phyloP scores from a whole-genome alignment of 1,140 invertebrate genomes.

The Hylaeus volcanicus region DNA sequence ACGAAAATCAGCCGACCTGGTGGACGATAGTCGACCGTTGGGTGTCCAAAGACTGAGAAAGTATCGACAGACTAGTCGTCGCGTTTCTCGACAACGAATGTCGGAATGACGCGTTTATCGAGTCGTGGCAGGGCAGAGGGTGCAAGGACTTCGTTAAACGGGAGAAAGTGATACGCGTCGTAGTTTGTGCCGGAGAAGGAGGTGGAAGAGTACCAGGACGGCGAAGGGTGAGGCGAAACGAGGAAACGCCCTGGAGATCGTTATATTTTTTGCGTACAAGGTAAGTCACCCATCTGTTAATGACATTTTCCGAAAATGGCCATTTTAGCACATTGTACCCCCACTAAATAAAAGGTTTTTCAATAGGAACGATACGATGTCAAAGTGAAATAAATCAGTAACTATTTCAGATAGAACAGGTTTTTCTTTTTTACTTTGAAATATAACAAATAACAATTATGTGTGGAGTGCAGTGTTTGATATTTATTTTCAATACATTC shows the following conservation, averaged over 20 bases:
- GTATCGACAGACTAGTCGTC: conserved; percentile 17
- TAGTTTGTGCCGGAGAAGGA: not conserved
- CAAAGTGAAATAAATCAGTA: too few species aligned
- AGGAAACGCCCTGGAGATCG: not conserved
- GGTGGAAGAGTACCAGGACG: not conserved
- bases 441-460: too few species aligned
- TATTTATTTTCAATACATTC: too few species aligned
- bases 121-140: conserved; percentile 51
- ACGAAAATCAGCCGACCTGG: conserved; percentile 54
- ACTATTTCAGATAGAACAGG: too few species aligned
- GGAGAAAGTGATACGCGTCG: conserved; percentile 52
- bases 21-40: conserved; percentile 36
- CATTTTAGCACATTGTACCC: too few species aligned
- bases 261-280: not conserved
- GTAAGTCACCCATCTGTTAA: not conserved
- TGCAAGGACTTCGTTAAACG: conserved; percentile 53
- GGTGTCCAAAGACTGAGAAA: not conserved
- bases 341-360: too few species aligned
- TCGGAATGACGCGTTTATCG: conserved; percentile 67
- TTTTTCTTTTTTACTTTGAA: too few species aligned
- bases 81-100: conserved; percentile 33
- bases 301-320: too few species aligned
- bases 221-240: too few species aligned
- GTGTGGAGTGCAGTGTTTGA: too few species aligned
- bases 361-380: too few species aligned